Percentiles rank a stretch among this genome's conserved stretches.
Evolutionary conservation across 2,797 vertebrate species (phyloP).

Genomic region (Caiman crocodilus): DNA sequence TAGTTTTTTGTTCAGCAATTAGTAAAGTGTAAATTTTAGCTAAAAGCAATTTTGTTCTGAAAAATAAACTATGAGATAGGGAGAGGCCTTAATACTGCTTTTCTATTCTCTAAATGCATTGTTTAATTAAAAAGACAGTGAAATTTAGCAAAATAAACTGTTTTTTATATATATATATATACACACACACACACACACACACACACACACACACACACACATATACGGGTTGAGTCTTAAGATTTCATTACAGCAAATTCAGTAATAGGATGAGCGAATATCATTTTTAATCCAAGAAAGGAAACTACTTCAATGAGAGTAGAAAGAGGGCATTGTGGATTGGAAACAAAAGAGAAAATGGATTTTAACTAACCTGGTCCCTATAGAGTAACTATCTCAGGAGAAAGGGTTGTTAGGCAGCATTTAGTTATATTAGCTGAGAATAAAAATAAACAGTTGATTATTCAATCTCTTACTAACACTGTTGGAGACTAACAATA

Average conservation of each 20-base stretch:
- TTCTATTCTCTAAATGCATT: background rate
- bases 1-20: background rate
- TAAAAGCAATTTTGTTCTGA: background rate
- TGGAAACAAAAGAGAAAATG: background rate
- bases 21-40: background rate
- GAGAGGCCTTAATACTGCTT: background rate
- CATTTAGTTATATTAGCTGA: background rate
- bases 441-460: background rate
- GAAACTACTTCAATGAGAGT: background rate
- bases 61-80: background rate
- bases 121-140: background rate
- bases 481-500: background rate
- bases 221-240: too few relatives aligned
- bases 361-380: background rate
- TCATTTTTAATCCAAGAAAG: background rate
- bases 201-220: too few relatives aligned
- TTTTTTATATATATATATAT: too few relatives aligned
- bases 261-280: background rate
- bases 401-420: background rate
- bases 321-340: background rate
- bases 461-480: background rate
- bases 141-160: background rate
- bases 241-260: background rate
- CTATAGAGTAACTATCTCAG: background rate
- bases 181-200: too few relatives aligned